phyloP scores from a whole-genome alignment of 2,113 vertebrate species.

The Nettapus auritus region DNA sequence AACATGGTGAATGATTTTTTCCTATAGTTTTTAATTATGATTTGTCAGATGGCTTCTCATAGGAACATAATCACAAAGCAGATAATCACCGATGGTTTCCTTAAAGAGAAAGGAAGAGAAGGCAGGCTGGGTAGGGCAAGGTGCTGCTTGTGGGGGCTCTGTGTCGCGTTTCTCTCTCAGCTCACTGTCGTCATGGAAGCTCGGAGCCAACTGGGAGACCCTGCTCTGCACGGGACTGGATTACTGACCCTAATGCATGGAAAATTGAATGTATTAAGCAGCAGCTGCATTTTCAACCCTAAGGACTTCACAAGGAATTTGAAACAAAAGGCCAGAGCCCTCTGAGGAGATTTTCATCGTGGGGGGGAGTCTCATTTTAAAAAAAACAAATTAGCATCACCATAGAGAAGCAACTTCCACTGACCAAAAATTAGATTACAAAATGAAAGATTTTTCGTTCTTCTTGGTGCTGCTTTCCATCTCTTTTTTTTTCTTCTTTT shows the following conservation, averaged over 20 bases:
- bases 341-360: slow-evolving; percentile 61
- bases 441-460: slow-evolving; percentile 45
- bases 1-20: slow-evolving; percentile 1
- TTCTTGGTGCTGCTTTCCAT: background rate
- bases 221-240: slow-evolving; percentile 41
- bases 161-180: slow-evolving; percentile 32
- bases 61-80: slow-evolving; percentile 26
- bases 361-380: slow-evolving; percentile 35
- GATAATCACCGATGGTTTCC: slow-evolving; percentile 15
- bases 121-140: background rate
- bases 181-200: slow-evolving; percentile 64
- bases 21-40: background rate
- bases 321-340: slow-evolving; percentile 66
- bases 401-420: slow-evolving; percentile 59
- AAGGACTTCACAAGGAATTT: slow-evolving; percentile 63
- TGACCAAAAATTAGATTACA: slow-evolving; percentile 56
- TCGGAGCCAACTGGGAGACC: slow-evolving; percentile 51
- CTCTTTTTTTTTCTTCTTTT: background rate
- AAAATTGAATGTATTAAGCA: slow-evolving; percentile 62
- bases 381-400: slow-evolving; percentile 68
- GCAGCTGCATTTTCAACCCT: slow-evolving; percentile 40
- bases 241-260: slow-evolving; percentile 60
- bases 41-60: slow-evolving; percentile 37
- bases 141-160: background rate
- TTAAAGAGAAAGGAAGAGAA: background rate